phyloP scores from a whole-genome alignment of 2,113 vertebrate genomes.

The Suricata suricatta region DNA sequence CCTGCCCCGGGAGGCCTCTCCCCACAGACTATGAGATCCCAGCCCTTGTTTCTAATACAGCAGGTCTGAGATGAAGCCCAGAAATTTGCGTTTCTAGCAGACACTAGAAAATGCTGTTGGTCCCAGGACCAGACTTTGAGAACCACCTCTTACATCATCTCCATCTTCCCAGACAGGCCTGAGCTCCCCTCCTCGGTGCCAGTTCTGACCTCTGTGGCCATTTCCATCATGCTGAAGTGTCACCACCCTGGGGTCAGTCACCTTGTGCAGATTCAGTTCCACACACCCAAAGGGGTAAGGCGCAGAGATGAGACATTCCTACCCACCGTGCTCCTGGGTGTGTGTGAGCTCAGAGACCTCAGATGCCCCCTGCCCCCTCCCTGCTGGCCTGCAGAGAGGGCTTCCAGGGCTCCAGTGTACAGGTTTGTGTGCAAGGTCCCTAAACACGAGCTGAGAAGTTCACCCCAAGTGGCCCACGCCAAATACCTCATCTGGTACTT shows the following conservation, averaged over 20 bases:
- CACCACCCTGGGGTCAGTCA: background rate
- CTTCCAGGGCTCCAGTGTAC: too few species aligned
- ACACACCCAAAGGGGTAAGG: background rate
- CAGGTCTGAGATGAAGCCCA: background rate
- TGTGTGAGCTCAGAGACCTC: too few species aligned
- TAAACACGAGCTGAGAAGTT: background rate
- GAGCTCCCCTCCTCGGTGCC: background rate
- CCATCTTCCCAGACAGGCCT: background rate
- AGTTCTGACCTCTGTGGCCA: too few species aligned
- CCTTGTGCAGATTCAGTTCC: background rate
- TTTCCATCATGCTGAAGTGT: background rate
- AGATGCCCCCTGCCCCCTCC: background rate
- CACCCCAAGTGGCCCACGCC: background rate
- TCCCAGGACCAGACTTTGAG: background rate
- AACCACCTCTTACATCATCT: background rate
- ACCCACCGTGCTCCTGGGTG: background rate
- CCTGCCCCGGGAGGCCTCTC: background rate
- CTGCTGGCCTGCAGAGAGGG: background rate
- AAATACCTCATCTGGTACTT: background rate
- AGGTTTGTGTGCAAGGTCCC: background rate
- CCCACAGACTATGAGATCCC: too few species aligned
- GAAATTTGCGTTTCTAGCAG: background rate
- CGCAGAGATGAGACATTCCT: accelerated
- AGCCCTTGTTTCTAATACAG: background rate
- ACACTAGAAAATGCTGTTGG: background rate